Percentiles rank a stretch among this genome's conserved stretches.
Evolutionary conservation across 2,888 invertebrate species (phyloP).

Genomic region (Sphinx pinastri): DNA sequence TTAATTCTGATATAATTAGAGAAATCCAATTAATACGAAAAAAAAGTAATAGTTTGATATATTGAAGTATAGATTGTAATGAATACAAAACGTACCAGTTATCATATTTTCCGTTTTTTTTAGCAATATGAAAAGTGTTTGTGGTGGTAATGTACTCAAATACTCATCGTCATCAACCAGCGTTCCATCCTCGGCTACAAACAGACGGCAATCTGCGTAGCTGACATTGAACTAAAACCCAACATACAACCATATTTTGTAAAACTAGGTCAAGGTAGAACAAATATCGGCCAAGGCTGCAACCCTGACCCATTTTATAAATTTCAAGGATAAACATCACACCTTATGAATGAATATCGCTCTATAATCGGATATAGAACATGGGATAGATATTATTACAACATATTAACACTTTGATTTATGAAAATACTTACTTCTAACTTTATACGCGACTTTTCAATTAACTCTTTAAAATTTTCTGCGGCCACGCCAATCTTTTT

Average conservation of each 20-base stretch:
- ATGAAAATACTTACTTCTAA: slow-evolving; percentile 78
- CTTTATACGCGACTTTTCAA: slow-evolving; percentile 87
- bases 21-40: too few species aligned
- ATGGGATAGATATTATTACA: too few species aligned
- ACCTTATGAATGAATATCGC: slow-evolving; percentile 46
- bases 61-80: too few species aligned
- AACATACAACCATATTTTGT: slow-evolving; percentile 26
- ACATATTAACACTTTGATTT: slow-evolving; percentile 13
- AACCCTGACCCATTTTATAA: slow-evolving; percentile 59
- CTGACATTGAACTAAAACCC: slow-evolving; percentile 77
- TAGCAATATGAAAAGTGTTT: slow-evolving; percentile 88
- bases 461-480: slow-evolving; percentile 85
- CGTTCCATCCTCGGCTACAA: slow-evolving; percentile 87
- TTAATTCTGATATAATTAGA: too few species aligned
- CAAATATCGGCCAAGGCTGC: slow-evolving; percentile 66
- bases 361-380: slow-evolving; percentile 24
- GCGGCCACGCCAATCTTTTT: slow-evolving; percentile 89
- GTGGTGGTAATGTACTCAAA: slow-evolving; percentile 88
- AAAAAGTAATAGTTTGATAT: too few species aligned
- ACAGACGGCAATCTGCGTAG: slow-evolving; percentile 78
- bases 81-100: slow-evolving; percentile 74
- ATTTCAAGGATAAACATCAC: slow-evolving; percentile 48
- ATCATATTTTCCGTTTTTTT: slow-evolving; percentile 81
- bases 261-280: slow-evolving; percentile 62
- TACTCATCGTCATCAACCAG: slow-evolving; percentile 90